Conservation (phyloP, 1,140 invertebrate genomes). For the Diabrotica virgifera region DNA sequence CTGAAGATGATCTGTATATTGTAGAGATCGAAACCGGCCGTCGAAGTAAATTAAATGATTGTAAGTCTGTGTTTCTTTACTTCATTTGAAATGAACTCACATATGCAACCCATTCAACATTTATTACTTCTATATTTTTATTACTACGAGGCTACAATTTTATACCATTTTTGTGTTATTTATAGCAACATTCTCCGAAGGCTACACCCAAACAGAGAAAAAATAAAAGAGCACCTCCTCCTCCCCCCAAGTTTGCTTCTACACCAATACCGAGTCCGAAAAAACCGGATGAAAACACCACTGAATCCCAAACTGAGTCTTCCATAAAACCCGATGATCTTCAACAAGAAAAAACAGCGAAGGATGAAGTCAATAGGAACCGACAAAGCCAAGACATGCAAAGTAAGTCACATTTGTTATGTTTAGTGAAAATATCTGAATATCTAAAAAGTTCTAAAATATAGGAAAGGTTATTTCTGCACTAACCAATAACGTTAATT, state of each 20-base stretch:
- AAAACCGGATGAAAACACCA: slow-evolving; percentile 4
- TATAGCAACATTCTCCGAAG: slow-evolving; percentile 47
- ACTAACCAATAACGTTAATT: too few species aligned
- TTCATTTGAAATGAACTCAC: too few species aligned
- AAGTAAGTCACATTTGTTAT: slow-evolving; percentile 11
- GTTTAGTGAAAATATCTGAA: too few species aligned
- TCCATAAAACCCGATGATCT: slow-evolving; percentile 29
- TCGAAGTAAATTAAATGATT: too few species aligned
- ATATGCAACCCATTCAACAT: too few species aligned
- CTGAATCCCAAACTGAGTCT: not conserved
- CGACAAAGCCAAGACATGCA: slow-evolving; percentile 50
- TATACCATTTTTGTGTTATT: slow-evolving; percentile 11
- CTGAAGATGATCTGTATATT: too few species aligned
- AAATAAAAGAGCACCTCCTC: slow-evolving; percentile 55
- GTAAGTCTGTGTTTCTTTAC: too few species aligned
- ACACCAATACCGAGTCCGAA: slow-evolving; percentile 30
- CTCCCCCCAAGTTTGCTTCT: slow-evolving; percentile 44
- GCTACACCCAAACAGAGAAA: slow-evolving; percentile 49
- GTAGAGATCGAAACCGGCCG: too few species aligned
- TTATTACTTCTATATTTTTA: too few species aligned
- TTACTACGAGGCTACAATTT: too few species aligned
- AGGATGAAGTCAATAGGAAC: slow-evolving; percentile 59
- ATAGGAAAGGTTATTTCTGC: too few species aligned
- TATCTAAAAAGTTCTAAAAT: too few species aligned
- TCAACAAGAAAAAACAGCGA: slow-evolving; percentile 53